Evolutionary conservation across 1,140 invertebrate genomes (phyloP).

Genomic region (Habropoda laboriosa): DNA sequence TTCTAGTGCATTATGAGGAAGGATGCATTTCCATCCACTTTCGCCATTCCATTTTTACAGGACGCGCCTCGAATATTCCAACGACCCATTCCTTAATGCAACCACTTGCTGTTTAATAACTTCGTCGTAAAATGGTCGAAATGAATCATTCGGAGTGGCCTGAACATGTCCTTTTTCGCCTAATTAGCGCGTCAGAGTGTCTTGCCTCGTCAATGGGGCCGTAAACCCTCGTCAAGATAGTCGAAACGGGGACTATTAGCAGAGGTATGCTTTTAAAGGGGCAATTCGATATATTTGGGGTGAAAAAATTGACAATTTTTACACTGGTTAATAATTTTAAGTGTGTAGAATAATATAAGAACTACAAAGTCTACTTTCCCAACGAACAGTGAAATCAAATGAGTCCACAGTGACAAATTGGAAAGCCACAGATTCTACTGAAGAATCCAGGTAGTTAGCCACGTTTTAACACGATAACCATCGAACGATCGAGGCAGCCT

Average conservation of each 20-base stretch:
- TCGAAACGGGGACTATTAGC: not conserved
- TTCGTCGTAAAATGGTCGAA: not conserved
- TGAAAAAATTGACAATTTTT: too few relatives aligned
- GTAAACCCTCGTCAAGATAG: not conserved
- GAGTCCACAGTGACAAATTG: too few relatives aligned
- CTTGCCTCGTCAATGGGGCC: not conserved
- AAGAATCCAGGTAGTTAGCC: not conserved
- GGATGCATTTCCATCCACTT: conserved; percentile 38
- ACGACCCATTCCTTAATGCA: conserved; percentile 7
- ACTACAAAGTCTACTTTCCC: too few relatives aligned
- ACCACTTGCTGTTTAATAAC: conserved; percentile 24
- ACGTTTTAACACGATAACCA: not conserved
- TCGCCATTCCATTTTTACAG: conserved; percentile 34
- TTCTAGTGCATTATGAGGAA: conserved; percentile 24
- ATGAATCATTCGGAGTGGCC: not conserved
- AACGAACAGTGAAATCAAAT: too few relatives aligned
- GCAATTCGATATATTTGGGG: too few relatives aligned
- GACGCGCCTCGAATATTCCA: not conserved
- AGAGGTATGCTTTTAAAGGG: not conserved
- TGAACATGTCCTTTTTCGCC: not conserved
- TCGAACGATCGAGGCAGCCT: too few relatives aligned
- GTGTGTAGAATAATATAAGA: too few relatives aligned
- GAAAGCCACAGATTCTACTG: too few relatives aligned
- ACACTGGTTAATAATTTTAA: too few relatives aligned
- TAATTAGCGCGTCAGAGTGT: not conserved